A percentile compares a stretch with the other conserved stretches of the same genome.
Evolutionary conservation across 2,888 invertebrate genomes (phyloP).

Genomic region (Chalcis sispes): DNA sequence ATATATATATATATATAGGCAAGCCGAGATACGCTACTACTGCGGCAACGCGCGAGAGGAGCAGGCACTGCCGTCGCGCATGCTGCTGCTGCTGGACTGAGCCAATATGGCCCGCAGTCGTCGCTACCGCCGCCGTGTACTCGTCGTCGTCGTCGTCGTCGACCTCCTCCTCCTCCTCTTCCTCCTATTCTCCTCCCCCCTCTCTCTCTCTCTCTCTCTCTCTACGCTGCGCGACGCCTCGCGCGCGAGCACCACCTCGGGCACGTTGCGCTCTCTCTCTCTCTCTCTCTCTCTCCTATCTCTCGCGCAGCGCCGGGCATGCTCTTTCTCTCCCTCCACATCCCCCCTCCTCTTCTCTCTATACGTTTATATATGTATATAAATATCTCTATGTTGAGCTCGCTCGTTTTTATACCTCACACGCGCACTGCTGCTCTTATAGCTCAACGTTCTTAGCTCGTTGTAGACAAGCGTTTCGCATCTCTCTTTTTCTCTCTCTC

Average conservation of each 20-base stretch:
- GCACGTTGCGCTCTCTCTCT: slow-evolving; percentile 11
- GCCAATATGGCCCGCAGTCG: slow-evolving; percentile 59
- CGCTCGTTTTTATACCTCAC: too few relatives aligned
- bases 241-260: slow-evolving; percentile 23
- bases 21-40: background rate
- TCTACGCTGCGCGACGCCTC: too few relatives aligned
- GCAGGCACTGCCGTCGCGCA: slow-evolving; percentile 34
- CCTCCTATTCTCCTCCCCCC: slow-evolving; percentile 3
- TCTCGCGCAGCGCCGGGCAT: too few relatives aligned
- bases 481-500: slow-evolving; percentile 1
- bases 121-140: slow-evolving; percentile 63
- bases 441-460: too few relatives aligned
- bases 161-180: slow-evolving; percentile 48
- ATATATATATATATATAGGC: background rate
- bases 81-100: slow-evolving; percentile 71
- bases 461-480: too few relatives aligned
- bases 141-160: too few relatives aligned
- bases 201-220: background rate
- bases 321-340: too few relatives aligned
- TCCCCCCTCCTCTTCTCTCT: too few relatives aligned
- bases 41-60: background rate
- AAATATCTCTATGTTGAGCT: too few relatives aligned
- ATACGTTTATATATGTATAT: too few relatives aligned
- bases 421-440: too few relatives aligned
- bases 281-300: background rate